phyloP scores from a whole-genome alignment of 2,888 invertebrate genomes.

The Mythimna lalbum region DNA sequence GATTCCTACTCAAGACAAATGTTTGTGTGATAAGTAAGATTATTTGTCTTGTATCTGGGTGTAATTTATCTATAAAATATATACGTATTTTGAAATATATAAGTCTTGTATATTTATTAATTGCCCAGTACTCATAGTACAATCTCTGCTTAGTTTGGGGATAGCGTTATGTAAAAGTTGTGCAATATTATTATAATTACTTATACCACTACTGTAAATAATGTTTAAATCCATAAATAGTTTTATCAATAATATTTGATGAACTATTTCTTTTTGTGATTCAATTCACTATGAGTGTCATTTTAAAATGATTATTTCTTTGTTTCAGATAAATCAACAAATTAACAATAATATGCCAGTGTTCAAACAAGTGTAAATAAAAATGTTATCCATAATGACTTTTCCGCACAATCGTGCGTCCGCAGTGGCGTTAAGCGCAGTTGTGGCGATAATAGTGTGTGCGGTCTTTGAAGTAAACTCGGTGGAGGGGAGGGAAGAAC shows the following conservation, averaged over 20 bases:
- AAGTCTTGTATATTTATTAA: too few relatives aligned
- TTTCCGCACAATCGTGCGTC: conserved; percentile 74
- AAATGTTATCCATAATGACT: conserved; percentile 74
- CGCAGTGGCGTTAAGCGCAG: conserved; percentile 70
- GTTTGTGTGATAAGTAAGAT: too few relatives aligned
- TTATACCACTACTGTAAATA: too few relatives aligned
- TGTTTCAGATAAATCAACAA: conserved; percentile 79
- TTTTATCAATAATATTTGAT: neutral
- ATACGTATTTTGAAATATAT: too few relatives aligned
- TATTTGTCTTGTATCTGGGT: too few relatives aligned
- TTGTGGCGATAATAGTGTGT: conserved; percentile 78
- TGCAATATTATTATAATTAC: too few relatives aligned
- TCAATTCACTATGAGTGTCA: too few relatives aligned
- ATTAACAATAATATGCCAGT: conserved; percentile 79
- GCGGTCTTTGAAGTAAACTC: conserved; percentile 71
- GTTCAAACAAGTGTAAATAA: conserved; percentile 69
- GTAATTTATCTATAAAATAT: too few relatives aligned
- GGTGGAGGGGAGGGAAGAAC: conserved; percentile 79
- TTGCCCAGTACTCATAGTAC: too few relatives aligned
- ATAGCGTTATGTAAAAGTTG: too few relatives aligned
- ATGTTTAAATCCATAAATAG: neutral
- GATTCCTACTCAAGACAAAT: too few relatives aligned
- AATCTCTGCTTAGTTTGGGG: too few relatives aligned
- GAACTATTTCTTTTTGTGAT: neutral
- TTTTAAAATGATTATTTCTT: conserved; percentile 52